Conservation (phyloP, 2,797 vertebrate species). For the Pseudopleuronectes americanus region DNA sequence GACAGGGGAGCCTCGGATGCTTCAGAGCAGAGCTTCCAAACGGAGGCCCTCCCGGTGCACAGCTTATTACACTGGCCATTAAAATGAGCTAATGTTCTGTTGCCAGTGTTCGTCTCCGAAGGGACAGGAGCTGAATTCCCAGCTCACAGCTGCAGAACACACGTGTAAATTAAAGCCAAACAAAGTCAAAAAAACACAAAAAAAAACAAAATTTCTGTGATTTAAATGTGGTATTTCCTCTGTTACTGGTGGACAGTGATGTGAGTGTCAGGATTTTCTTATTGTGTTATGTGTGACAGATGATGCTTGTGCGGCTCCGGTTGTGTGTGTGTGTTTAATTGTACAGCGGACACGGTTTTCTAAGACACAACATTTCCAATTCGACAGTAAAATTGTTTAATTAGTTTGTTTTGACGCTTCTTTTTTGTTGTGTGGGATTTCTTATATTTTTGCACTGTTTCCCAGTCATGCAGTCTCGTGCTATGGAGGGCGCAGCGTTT, state of each 20-base stretch:
- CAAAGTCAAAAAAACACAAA: slow-evolving; percentile 35
- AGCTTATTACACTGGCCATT: slow-evolving; percentile 80
- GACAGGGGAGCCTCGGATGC: slow-evolving; percentile 74
- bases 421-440: background rate
- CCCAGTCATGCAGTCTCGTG: background rate
- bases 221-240: slow-evolving; percentile 56
- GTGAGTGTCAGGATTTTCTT: slow-evolving; percentile 23
- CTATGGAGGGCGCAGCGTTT: background rate
- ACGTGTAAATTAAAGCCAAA: slow-evolving; percentile 86
- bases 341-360: background rate
- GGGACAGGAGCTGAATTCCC: slow-evolving; percentile 74
- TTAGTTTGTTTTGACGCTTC: background rate
- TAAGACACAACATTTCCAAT: background rate
- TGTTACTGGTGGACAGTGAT: slow-evolving; percentile 26
- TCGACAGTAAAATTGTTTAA: background rate
- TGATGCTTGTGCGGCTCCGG: slow-evolving; percentile 19
- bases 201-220: slow-evolving; percentile 43
- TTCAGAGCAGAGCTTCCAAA: slow-evolving; percentile 67
- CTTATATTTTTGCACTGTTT: background rate
- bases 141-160: slow-evolving; percentile 76
- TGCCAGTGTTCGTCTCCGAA: slow-evolving; percentile 67
- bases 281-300: slow-evolving; percentile 26
- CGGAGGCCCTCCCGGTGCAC: slow-evolving; percentile 69
- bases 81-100: slow-evolving; percentile 81
- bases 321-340: slow-evolving; percentile 10